phyloP scores from a whole-genome alignment of 1,140 invertebrate species.

The Yoshiicerus persimilis region DNA sequence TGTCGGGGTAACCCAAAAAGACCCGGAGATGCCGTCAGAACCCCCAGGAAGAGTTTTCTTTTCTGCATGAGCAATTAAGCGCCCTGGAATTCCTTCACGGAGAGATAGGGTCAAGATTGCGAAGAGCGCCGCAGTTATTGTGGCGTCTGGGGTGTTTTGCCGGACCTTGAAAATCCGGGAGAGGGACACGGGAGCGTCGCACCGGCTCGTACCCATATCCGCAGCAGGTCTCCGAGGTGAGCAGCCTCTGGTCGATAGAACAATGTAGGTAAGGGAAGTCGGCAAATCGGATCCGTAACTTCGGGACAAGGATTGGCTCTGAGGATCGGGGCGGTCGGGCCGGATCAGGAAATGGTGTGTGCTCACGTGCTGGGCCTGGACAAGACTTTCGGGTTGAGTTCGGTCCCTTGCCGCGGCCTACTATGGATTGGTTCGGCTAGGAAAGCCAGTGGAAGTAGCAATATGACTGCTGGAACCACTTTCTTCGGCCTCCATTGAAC shows the following conservation, averaged over 20 bases:
- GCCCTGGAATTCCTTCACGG: too few species aligned
- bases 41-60: too few species aligned
- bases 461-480: too few species aligned
- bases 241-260: constrained; percentile 84
- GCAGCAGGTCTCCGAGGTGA: constrained; percentile 86
- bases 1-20: too few species aligned
- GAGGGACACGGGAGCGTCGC: constrained; percentile 64
- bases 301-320: too few species aligned
- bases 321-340: constrained; percentile 48
- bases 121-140: constrained; percentile 70
- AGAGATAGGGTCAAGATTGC: constrained; percentile 69
- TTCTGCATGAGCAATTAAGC: too few species aligned
- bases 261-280: constrained; percentile 87
- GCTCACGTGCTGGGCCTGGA: constrained; percentile 43
- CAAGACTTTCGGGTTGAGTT: constrained; percentile 30
- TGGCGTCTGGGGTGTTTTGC: constrained; percentile 67
- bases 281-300: constrained; percentile 80
- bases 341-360: constrained; percentile 39
- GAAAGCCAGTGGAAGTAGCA: too few species aligned
- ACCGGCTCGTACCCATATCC: constrained; percentile 72
- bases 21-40: too few species aligned
- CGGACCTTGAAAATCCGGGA: constrained; percentile 76
- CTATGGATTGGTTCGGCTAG: too few species aligned
- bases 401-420: constrained; percentile 36
- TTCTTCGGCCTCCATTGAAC: too few species aligned